Evolutionary conservation across 1,140 invertebrate genomes (phyloP).

Genomic region (Parasteatoda tepidariorum): DNA sequence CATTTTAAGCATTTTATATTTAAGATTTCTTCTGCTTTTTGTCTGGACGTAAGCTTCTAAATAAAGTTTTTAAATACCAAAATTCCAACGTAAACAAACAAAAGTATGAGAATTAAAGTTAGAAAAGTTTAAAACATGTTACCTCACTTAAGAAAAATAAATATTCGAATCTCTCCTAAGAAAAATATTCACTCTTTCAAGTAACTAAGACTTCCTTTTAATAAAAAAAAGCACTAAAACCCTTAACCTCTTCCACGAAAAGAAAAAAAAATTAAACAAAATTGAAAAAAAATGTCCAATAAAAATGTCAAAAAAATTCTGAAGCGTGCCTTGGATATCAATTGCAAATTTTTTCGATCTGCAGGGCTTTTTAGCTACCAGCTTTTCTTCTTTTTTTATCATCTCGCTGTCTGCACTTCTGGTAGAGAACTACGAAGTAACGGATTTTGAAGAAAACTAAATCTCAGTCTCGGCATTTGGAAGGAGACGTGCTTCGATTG

Average conservation of each 20-base stretch:
- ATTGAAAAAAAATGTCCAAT: slow-evolving; percentile 1
- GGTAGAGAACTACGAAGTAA: not conserved
- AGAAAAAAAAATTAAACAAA: slow-evolving; percentile 1
- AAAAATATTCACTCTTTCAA: too few species aligned
- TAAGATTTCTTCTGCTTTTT: too few species aligned
- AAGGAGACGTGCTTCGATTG: slow-evolving; percentile 32
- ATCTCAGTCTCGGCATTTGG: slow-evolving; percentile 35
- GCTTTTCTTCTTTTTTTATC: not conserved
- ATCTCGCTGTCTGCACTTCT: not conserved
- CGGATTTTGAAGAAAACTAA: slow-evolving; percentile 43
- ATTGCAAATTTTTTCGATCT: slow-evolving; percentile 35
- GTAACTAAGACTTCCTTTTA: too few species aligned
- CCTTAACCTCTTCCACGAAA: not conserved
- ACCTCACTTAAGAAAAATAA: too few species aligned
- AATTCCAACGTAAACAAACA: too few species aligned
- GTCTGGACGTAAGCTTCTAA: too few species aligned
- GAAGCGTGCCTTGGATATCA: slow-evolving; percentile 43
- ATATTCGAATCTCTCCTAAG: too few species aligned
- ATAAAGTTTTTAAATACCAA: too few species aligned
- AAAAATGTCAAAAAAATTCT: slow-evolving; percentile 25
- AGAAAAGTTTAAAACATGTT: too few species aligned
- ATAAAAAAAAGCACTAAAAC: too few species aligned
- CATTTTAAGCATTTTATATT: too few species aligned
- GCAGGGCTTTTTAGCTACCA: not conserved
- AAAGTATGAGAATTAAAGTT: too few species aligned